Percentiles rank a stretch among this genome's conserved stretches.
Conservation (phyloP, 2,797 vertebrate species). For the Hydrolagus colliei region DNA sequence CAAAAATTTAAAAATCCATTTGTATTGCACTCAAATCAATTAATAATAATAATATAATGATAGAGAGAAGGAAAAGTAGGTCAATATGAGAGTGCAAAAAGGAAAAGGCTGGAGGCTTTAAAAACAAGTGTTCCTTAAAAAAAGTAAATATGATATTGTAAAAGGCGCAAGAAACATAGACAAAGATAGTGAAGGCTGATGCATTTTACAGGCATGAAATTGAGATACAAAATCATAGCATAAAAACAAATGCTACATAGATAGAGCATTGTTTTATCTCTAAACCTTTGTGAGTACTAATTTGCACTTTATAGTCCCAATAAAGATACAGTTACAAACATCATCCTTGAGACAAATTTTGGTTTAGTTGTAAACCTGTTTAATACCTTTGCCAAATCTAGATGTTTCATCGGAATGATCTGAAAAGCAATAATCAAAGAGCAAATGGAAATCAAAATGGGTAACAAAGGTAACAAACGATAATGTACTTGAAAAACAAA, state of each 20-base stretch:
- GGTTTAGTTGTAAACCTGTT: neutral
- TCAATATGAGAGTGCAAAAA: neutral
- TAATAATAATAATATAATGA: neutral
- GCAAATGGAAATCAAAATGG: neutral
- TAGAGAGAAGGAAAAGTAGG: neutral
- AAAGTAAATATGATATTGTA: neutral
- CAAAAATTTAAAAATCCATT: no score
- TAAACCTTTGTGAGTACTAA: no score
- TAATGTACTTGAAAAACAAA: neutral
- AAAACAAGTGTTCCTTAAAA: neutral
- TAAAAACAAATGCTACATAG: no score
- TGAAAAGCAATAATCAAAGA: neutral
- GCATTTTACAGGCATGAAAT: no score
- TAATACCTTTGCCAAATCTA: neutral
- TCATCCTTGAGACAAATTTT: neutral
- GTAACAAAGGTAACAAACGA: neutral
- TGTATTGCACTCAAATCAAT: no score
- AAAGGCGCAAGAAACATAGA: neutral
- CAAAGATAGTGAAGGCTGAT: no score
- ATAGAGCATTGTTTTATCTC: no score
- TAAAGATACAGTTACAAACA: neutral
- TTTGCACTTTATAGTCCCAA: no score
- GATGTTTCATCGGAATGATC: neutral
- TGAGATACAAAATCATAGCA: no score
- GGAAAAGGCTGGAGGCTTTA: neutral